phyloP scores from a whole-genome alignment of 64 coral and sea anemone genomes.

The Astreopora myriophthalma region DNA sequence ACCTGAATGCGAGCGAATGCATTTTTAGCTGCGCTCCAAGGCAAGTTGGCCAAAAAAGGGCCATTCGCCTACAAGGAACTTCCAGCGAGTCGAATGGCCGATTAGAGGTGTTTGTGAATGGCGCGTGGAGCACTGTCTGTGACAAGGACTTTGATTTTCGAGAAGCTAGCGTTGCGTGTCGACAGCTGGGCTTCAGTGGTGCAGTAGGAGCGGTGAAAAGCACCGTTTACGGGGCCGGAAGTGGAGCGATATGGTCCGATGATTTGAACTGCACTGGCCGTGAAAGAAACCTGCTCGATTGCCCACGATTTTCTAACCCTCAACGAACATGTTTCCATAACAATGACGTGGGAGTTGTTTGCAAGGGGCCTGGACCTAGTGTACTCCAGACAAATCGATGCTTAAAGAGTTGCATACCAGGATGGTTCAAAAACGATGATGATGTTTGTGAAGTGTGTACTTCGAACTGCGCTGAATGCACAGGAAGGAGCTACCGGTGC shows the following conservation, averaged over 20 bases:
- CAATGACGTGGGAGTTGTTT: slow-evolving; percentile 83
- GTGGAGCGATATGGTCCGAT: slow-evolving; percentile 28
- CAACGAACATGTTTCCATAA: slow-evolving; percentile 54
- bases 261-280: slow-evolving; percentile 56
- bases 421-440: slow-evolving; percentile 61
- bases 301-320: background rate
- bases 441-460: slow-evolving; percentile 65
- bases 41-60: slow-evolving; percentile 36
- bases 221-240: slow-evolving; percentile 49
- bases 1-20: slow-evolving; percentile 40
- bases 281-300: slow-evolving; percentile 61
- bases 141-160: slow-evolving; percentile 69
- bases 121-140: slow-evolving; percentile 72
- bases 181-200: slow-evolving; percentile 59
- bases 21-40: slow-evolving; percentile 25
- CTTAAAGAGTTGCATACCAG: slow-evolving; percentile 18
- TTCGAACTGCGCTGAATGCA: slow-evolving; percentile 30
- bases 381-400: slow-evolving; percentile 38
- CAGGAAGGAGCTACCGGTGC: slow-evolving; percentile 52
- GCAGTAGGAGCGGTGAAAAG: slow-evolving; percentile 43
- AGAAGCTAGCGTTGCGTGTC: slow-evolving; percentile 78
- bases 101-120: slow-evolving; percentile 57
- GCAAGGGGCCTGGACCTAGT: slow-evolving; percentile 36
- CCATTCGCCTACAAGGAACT: slow-evolving; percentile 45
- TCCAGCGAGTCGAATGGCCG: slow-evolving; percentile 60